Conservation (phyloP, 2,113 vertebrate species). For the Clupea harengus region DNA sequence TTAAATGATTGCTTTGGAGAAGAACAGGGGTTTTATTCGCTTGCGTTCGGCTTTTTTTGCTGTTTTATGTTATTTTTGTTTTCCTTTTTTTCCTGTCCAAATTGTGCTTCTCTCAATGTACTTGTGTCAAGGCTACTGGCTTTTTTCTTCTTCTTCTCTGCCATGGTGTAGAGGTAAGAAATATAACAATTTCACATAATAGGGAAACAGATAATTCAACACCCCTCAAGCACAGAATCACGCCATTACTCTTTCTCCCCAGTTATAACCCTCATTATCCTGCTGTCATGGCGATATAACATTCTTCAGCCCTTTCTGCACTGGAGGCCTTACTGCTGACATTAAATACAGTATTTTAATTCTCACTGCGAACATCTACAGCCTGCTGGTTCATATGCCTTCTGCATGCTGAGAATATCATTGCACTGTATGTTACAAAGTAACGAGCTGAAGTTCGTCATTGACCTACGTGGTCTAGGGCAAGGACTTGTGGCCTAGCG, state of each 20-base stretch:
- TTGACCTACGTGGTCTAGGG: no score
- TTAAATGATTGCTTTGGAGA: conserved; percentile 7
- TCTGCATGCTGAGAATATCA: background rate
- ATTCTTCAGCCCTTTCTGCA: background rate
- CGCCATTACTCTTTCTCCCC: background rate
- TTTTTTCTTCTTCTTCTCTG: background rate
- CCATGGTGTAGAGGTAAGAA: background rate
- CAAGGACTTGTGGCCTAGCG: no score
- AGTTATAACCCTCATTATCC: background rate
- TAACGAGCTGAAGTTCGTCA: no score
- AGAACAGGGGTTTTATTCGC: no score
- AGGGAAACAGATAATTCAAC: background rate
- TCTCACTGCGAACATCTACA: background rate
- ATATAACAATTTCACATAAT: background rate
- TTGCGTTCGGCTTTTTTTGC: background rate
- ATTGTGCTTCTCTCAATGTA: background rate
- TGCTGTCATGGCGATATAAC: background rate
- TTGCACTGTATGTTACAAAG: background rate
- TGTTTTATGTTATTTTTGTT: background rate
- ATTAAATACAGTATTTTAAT: background rate
- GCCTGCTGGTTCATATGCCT: background rate
- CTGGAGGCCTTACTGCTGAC: background rate
- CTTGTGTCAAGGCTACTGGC: background rate
- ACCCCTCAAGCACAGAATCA: background rate
- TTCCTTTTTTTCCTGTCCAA: background rate